Evolutionary conservation across 2,888 invertebrate species (phyloP), one percentile per base, ranked within the genome.

Genomic region (Nymphalis c-album): DNA sequence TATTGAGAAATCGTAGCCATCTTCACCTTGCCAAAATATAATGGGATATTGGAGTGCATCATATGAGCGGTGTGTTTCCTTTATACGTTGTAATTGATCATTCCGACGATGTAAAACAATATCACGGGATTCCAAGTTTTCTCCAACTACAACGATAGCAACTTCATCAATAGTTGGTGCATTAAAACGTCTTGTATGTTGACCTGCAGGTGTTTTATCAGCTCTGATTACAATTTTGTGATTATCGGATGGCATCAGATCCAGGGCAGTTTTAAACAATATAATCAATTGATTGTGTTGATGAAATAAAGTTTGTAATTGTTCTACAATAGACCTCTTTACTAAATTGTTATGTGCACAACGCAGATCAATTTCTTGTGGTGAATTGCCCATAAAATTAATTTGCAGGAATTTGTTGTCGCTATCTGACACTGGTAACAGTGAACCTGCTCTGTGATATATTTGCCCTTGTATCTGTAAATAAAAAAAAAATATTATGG

Each of bases 141-240:
- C 69, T 59, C 71, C 72, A 60, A 71, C 68, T 13, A 71, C 57
- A 53, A 76, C 71, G 50, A 73, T 72, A 57, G 75, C 72, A 63
- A 75, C 71, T 72, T 75, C 70, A 63, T 75, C 72, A 67, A 71
- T 72, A 35, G 73, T 68, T 63, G 80, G 78, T 51, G 81, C 74
- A 77, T 81, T 78, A 71, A 78, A 80, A 64, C 75, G 67, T 65
- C 77, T 58, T 51, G 73, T 17, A 67, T 79, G 78, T 75, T 76
- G 67, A 22, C 75, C 78, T 8, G 72, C 74, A 74, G 80, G 78
- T 26, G 74, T 67, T 61, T 76, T 77, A 74, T 80, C 78, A n/a
- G 79, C 79, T 76, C 74, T 75, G 63, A 79, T 79, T 1, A 78
- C 73, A 76, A 80, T 74, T 73, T 78, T 80, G 71, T 78, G 75